These are phyloP conservation scores for Hydrozoanthus gracilis DNA, from an alignment of 92 coral and sea anemone genomes.

Conservation along the genomic window DNA sequence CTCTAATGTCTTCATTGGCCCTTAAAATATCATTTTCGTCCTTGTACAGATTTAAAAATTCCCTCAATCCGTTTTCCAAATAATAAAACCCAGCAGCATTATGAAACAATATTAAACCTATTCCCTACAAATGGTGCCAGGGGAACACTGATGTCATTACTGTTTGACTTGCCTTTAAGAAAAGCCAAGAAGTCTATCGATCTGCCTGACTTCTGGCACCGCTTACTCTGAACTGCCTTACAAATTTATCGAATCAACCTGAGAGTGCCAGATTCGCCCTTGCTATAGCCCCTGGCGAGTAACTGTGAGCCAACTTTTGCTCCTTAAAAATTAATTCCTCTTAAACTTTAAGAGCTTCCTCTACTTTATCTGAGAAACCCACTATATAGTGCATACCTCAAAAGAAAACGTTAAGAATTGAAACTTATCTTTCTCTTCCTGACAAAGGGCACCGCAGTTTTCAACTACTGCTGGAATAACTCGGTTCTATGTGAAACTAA, in stretches of 20 bases:
- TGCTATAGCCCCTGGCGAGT: slow-evolving; percentile 19
- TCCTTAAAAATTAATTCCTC: slow-evolving; percentile 39
- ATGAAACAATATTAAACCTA: slow-evolving; percentile 45
- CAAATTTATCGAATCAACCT: slow-evolving; percentile 40
- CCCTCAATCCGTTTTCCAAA: slow-evolving; percentile 20
- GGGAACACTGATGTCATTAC: slow-evolving; percentile 34
- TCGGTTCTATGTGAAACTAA: too few relatives aligned
- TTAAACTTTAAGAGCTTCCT: slow-evolving; percentile 42
- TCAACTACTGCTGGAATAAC: slow-evolving; percentile 19
- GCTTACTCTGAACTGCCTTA: slow-evolving; percentile 51
- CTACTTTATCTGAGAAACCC: slow-evolving; percentile 50
- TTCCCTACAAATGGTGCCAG: slow-evolving; percentile 42
- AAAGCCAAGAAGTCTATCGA: slow-evolving; percentile 22
- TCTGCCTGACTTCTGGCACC: slow-evolving; percentile 51
- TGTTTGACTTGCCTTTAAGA: background rate
- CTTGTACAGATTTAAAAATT: slow-evolving; percentile 20
- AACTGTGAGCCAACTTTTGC: slow-evolving; percentile 39
- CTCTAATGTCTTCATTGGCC: slow-evolving; percentile 18
- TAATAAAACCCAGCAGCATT: slow-evolving; percentile 38
- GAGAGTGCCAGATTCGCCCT: slow-evolving; percentile 46
- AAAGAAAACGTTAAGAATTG: slow-evolving; percentile 41
- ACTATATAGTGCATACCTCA: slow-evolving; percentile 54
- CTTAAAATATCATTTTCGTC: slow-evolving; percentile 36
- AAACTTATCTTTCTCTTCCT: slow-evolving; percentile 4
- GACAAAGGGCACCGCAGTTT: slow-evolving; percentile 20